Evolutionary conservation across 2,797 vertebrate genomes (phyloP).

Genomic region (Muscicapa striata): DNA sequence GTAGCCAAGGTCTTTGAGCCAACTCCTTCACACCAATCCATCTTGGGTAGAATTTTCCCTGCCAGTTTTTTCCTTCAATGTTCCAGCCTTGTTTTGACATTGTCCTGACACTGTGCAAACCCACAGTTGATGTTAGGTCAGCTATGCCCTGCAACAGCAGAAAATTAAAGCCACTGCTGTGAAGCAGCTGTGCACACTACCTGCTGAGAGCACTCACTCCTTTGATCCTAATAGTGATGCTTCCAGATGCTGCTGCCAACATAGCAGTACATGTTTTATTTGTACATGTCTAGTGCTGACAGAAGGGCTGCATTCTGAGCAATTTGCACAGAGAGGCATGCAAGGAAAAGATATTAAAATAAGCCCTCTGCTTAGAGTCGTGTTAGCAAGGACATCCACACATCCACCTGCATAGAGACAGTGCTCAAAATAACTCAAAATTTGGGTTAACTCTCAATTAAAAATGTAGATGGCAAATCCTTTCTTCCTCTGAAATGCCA

Average conservation of each 20-base stretch:
- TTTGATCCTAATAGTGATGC: neutral
- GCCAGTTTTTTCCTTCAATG: neutral
- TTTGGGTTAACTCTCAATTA: neutral
- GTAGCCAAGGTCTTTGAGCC: neutral
- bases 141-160: neutral
- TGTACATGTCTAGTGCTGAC: neutral
- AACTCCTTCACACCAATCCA: accelerated
- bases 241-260: neutral
- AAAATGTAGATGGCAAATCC: neutral
- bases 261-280: neutral
- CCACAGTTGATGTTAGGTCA: neutral
- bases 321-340: neutral
- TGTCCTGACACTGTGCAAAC: neutral
- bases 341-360: neutral
- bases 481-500: slow-evolving; percentile 2
- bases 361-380: neutral
- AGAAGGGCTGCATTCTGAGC: neutral
- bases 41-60: neutral
- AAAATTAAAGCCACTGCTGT: neutral
- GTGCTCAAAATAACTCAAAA: neutral
- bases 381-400: neutral
- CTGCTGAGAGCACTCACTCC: neutral
- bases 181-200: neutral
- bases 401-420: neutral
- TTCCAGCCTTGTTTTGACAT: neutral